These are phyloP conservation scores for Cuculus canorus DNA, from an alignment of 2,797 vertebrate genomes.

Conservation along the genomic window DNA sequence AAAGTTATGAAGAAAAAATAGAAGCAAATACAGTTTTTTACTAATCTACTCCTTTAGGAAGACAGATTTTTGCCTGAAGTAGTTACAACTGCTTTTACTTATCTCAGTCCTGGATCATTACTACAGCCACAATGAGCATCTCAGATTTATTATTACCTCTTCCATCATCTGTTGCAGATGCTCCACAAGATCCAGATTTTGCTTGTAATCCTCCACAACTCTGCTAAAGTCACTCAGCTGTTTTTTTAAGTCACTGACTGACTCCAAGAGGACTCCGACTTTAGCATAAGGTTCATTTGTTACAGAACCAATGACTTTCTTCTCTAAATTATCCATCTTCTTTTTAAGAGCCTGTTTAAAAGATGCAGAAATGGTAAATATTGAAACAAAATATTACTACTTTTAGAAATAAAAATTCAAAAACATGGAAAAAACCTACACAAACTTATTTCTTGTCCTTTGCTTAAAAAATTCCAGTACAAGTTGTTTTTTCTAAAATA, in stretches of 20 bases:
- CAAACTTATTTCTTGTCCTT: neutral
- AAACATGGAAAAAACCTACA: neutral
- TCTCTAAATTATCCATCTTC: conserved; percentile 79
- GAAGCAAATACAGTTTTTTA: neutral
- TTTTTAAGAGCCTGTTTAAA: conserved; percentile 82
- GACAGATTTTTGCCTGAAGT: neutral
- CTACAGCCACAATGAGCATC: neutral
- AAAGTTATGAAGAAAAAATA: neutral
- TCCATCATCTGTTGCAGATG: conserved; percentile 88
- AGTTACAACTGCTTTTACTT: neutral
- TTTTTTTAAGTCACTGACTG: conserved; percentile 83
- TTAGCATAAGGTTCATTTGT: conserved; percentile 72
- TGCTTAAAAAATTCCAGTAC: neutral
- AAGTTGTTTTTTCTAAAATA: neutral
- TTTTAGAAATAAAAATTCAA: neutral
- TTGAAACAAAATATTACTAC: neutral
- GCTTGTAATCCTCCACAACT: conserved; percentile 84
- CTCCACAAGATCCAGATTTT: conserved; percentile 84
- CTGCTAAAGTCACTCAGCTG: conserved; percentile 84
- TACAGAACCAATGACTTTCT: conserved; percentile 71
- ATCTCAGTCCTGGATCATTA: neutral
- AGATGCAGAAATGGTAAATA: neutral
- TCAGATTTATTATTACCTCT: conserved; percentile 79
- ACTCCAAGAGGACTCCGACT: conserved; percentile 73
- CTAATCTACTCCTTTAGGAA: neutral